A percentile compares a stretch with the other conserved stretches of the same genome.
Evolutionary conservation across 2,888 invertebrate species (phyloP).

Genomic region (Trissolcus brochymenae): DNA sequence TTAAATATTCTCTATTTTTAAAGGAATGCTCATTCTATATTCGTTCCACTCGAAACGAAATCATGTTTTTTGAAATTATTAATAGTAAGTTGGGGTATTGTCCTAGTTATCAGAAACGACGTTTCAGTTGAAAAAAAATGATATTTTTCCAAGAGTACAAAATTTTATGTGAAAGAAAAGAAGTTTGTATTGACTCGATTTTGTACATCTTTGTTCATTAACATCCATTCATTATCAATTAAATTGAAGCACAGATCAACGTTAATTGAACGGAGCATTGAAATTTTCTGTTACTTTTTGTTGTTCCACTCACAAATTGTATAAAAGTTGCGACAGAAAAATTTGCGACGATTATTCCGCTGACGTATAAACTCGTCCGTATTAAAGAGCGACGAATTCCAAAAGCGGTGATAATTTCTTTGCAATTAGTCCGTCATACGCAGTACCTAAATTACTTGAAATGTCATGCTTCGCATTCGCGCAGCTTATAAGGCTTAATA

Average conservation of each 20-base stretch:
- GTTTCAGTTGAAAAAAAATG: background rate
- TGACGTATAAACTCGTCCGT: constrained; percentile 15
- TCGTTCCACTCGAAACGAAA: constrained; percentile 20
- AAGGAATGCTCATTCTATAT: constrained; percentile 2
- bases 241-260: too few relatives aligned
- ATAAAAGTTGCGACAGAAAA: background rate
- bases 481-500: constrained; percentile 32
- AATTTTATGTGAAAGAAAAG: too few relatives aligned
- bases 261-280: too few relatives aligned
- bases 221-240: too few relatives aligned
- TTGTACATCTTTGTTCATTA: too few relatives aligned
- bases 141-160: background rate
- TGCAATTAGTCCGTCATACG: constrained; percentile 25
- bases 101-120: background rate
- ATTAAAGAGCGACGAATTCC: constrained; percentile 16
- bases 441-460: constrained; percentile 25
- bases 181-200: too few relatives aligned
- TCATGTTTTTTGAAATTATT: constrained; percentile 21
- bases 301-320: background rate
- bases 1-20: constrained; percentile 28
- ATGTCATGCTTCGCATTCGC: constrained; percentile 11
- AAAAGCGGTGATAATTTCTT: constrained; percentile 31
- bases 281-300: background rate
- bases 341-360: background rate
- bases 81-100: constrained; percentile 6